Base-by-base conservation (phyloP, 2,113 vertebrate genomes). In the Bambusicola thoracicus region DNA sequence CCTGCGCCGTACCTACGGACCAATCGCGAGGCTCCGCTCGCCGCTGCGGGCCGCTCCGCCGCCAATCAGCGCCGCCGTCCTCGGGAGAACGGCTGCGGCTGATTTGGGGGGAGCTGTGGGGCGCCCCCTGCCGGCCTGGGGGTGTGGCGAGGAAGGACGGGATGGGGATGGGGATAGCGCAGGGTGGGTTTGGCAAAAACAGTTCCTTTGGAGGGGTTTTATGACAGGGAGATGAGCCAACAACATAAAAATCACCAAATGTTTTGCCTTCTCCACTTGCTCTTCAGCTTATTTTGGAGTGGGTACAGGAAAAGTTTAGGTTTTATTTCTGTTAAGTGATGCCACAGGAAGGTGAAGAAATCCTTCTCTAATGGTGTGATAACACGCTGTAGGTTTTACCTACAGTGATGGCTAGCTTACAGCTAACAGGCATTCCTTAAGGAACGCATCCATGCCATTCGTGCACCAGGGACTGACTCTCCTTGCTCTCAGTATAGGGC, bases 281-380 rank as follows among this genome's bases (percentile, higher is more conserved):
- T 89, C 46, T 61, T 84, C 65, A 41, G 63, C 65, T 81, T 53
- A 62, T 73, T 8, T 55, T 82, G 24, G 10, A 72, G 15, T 18
- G 8, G 34, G 41, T 63, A 13, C 32, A 63, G 55, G 25, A 80
- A 78, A 88, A 25, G 40, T 58, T 56, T 75, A 18, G 20, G 20
- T 30, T 87, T 85, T 69, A 15, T 86, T 69, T 86, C 55, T 40
- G 70, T 63, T 84, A n/a, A n/a, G n/a, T n/a, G 77, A 85, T 76
- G 67, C 59, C 72, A 70, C 53, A 96, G 67, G 70, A 91, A 94
- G 41, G 67, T 89, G 59, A 85, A 87, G 70, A 93, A 94, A 77
- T 67, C 41, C 79, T 87, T 83, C 55, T 46, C 5, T 82, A 95
- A 80, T 29, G 80, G 32, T 74, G 84, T 91, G 44, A 55, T 67